Base-by-base conservation (phyloP, 64 coral and sea anemone genomes). In the Montipora sp. region DNA sequence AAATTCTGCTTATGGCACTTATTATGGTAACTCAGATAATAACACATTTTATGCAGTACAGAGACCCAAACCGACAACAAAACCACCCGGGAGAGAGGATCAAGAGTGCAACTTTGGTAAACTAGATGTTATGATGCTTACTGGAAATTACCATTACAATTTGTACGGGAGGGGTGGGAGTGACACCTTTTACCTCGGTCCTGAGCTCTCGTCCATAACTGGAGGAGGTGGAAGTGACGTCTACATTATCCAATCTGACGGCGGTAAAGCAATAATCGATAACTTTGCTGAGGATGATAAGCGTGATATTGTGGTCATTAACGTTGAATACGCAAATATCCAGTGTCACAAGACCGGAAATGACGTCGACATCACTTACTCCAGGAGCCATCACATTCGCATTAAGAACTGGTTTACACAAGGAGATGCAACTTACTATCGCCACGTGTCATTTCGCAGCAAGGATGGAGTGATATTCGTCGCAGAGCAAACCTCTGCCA, bases 201-300 rank as follows among this genome's bases (percentile, higher is more conserved):
- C 91, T 3, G 51, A 93, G 87, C 27, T 93, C 12, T 66, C 91
- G 11, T 21, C 49, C 7, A 83, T 79, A 1, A 93, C 91, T 0
- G 91, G 91, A 20, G 91, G 91, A 79, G 5, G 4, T 27, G 91
- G 83, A 12, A 87, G 91, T 65, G 90, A 92, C 53, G 18, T 77
- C 5, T 92, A 92, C 71, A 66, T 92, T 87, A 65, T 92, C n/a
- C 90, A 92, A 24, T 92, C 90, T 3, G 80, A 92, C 19, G 74
- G 90, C 44, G 90, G 90, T n/a, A 92, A 92, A 58, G 49, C 90
- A 47, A 67, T 92, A 11, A 87, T 92, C 63, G 90, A 92, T 83
- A 92, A 92, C 58, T 92, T 92, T 87, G 80, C 90, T 60, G 90
- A 92, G 65, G 90, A 92, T 77, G 22, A 5, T 8, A 45, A 59